These are phyloP conservation scores for Meteorus cinctellus DNA, from an alignment of 2,888 invertebrate genomes.

Conservation along the genomic window DNA sequence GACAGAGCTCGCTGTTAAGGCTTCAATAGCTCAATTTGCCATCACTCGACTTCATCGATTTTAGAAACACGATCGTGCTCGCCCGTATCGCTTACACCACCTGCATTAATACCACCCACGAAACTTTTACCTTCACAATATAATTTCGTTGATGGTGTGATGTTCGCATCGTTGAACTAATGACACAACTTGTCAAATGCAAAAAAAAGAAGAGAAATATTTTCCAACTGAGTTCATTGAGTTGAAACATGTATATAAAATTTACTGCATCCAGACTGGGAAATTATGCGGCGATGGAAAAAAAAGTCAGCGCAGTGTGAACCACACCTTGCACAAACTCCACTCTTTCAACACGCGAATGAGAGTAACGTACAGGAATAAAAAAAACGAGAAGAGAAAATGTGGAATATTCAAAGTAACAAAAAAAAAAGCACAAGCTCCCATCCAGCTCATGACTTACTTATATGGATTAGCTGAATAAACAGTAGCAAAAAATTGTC, in stretches of 20 bases:
- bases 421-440: not conserved
- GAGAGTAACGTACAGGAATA: not conserved
- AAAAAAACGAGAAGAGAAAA: not conserved
- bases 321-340: not conserved
- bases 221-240: not conserved
- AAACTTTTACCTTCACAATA: not conserved
- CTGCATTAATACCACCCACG: not conserved
- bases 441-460: not conserved
- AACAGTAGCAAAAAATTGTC: not conserved
- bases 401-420: not conserved
- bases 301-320: not conserved
- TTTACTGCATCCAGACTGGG: not conserved
- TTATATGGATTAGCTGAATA: not conserved
- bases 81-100: not conserved
- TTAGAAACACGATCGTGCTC: not conserved
- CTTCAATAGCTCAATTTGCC: constrained; percentile 3
- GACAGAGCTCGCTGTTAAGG: not conserved
- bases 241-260: not conserved
- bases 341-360: not conserved
- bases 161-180: not conserved
- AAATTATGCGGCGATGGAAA: constrained; percentile 1
- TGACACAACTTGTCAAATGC: not conserved
- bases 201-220: not conserved
- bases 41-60: not conserved
- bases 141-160: not conserved